Conservation (phyloP, 2,888 invertebrate genomes). For the Smittia aterrima region DNA sequence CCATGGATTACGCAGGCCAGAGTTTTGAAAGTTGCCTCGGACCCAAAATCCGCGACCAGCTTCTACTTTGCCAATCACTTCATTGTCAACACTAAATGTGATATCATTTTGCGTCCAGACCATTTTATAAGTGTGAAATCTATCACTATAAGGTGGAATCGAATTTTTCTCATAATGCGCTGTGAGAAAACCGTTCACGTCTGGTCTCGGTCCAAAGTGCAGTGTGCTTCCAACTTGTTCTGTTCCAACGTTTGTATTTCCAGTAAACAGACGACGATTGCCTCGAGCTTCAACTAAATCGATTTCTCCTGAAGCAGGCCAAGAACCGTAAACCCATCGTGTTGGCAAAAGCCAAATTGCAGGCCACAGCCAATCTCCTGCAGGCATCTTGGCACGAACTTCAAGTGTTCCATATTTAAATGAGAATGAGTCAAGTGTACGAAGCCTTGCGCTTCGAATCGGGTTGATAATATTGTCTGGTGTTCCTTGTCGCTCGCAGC, state of each 20-base stretch:
- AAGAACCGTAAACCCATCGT: slow-evolving; percentile 58
- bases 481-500: slow-evolving; percentile 60
- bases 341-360: neutral
- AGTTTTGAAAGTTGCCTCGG: slow-evolving; percentile 58
- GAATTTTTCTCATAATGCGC: slow-evolving; percentile 26
- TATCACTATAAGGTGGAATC: slow-evolving; percentile 55
- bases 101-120: slow-evolving; percentile 63
- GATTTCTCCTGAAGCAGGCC: slow-evolving; percentile 73
- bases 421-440: slow-evolving; percentile 62
- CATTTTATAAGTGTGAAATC: slow-evolving; percentile 64
- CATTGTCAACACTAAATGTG: slow-evolving; percentile 54
- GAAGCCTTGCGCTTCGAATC: slow-evolving; percentile 64
- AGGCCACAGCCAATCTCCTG: slow-evolving; percentile 62
- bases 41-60: slow-evolving; percentile 66
- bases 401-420: slow-evolving; percentile 66
- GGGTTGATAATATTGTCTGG: slow-evolving; percentile 61
- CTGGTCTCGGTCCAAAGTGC: slow-evolving; percentile 65
- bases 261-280: slow-evolving; percentile 54
- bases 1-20: slow-evolving; percentile 60
- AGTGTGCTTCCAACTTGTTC: slow-evolving; percentile 62
- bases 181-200: slow-evolving; percentile 51
- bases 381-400: slow-evolving; percentile 65
- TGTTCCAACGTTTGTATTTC: slow-evolving; percentile 58
- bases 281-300: slow-evolving; percentile 68
- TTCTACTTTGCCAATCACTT: slow-evolving; percentile 55